phyloP scores from a whole-genome alignment of 2,888 invertebrate species.

The Timema podura region DNA sequence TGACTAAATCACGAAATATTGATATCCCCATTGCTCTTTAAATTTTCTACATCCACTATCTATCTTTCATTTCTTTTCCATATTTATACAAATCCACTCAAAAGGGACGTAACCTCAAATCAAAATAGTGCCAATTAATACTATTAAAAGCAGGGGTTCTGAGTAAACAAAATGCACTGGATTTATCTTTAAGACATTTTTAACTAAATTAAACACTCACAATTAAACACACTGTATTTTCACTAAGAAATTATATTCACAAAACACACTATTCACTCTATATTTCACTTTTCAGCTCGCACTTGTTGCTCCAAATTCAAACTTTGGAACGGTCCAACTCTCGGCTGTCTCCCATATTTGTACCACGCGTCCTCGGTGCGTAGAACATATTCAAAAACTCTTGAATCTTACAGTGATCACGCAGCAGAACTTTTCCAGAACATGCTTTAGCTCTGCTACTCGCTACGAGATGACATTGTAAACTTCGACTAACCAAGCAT shows the following conservation, averaged over 20 bases:
- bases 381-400: conserved; percentile 13
- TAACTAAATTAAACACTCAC: too few species aligned
- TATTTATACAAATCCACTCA: conserved; percentile 15
- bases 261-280: conserved; percentile 11
- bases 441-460: conserved; percentile 13
- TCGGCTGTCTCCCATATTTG: conserved; percentile 11
- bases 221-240: conserved; percentile 15
- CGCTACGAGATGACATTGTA: conserved; percentile 13
- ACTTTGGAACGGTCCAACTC: conserved; percentile 15
- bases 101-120: conserved; percentile 14
- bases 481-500: conserved; percentile 13
- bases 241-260: conserved; percentile 13
- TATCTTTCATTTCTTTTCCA: conserved; percentile 10
- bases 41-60: conserved; percentile 11
- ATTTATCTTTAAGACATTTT: too few species aligned
- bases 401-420: conserved; percentile 11
- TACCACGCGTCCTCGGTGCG: conserved; percentile 6
- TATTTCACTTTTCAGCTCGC: conserved; percentile 15
- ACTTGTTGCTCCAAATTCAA: conserved; percentile 15
- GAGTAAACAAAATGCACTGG: too few species aligned
- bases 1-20: conserved; percentile 16
- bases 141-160: too few species aligned
- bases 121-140: conserved; percentile 9
- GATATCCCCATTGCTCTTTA: conserved; percentile 16
- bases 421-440: conserved; percentile 17